These are phyloP conservation scores for Euura saliciscinereae DNA, from an alignment of 1,140 invertebrate genomes.

Conservation along the genomic window DNA sequence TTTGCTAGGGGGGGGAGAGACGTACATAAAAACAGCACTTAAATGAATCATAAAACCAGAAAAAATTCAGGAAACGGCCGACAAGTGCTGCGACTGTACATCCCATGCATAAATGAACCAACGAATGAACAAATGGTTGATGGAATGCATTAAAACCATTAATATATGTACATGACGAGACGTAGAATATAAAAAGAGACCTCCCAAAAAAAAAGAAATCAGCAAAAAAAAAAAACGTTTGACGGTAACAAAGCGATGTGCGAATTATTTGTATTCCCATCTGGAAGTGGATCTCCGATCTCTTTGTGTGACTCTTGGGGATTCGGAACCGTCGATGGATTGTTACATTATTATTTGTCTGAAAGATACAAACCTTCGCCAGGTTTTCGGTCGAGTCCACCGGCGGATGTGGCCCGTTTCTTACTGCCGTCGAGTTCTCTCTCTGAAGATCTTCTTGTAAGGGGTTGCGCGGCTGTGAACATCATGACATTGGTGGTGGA, in stretches of 20 bases:
- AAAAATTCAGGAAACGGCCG: too few relatives aligned
- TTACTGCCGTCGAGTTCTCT: constrained; percentile 81
- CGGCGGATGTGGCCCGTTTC: constrained; percentile 79
- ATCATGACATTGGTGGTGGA: constrained; percentile 85
- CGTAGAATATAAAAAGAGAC: background rate
- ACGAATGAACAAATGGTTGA: background rate
- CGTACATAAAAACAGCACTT: constrained; percentile 2
- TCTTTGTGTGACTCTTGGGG: too few relatives aligned
- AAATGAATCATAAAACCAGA: constrained; percentile 9
- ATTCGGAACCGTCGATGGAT: too few relatives aligned
- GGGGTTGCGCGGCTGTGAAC: constrained; percentile 71
- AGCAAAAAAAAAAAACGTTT: background rate
- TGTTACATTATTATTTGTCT: constrained; percentile 16
- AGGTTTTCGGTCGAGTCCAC: constrained; percentile 72
- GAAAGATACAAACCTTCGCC: constrained; percentile 65
- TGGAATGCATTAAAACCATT: too few relatives aligned
- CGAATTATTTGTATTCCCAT: background rate
- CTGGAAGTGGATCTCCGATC: background rate
- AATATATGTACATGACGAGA: background rate
- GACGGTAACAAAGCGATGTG: background rate
- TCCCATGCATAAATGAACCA: background rate
- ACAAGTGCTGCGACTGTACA: background rate
- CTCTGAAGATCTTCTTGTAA: constrained; percentile 82
- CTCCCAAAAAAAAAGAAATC: background rate
- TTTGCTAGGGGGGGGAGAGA: too few relatives aligned